Evolutionary conservation across 2,888 invertebrate genomes (phyloP).

Genomic region (Amorpha juglandis): DNA sequence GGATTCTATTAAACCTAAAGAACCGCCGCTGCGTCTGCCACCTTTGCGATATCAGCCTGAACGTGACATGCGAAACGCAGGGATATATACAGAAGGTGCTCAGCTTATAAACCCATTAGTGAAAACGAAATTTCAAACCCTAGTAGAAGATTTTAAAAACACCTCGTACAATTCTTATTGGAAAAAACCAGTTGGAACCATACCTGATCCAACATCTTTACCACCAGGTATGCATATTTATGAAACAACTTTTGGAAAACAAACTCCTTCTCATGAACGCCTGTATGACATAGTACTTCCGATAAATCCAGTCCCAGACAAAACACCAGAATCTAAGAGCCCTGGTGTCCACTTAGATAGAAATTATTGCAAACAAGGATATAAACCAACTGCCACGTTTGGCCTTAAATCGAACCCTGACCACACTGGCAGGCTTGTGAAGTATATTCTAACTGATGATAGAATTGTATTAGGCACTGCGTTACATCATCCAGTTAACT

Average conservation of each 20-base stretch:
- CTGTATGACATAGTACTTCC: slow-evolving; percentile 74
- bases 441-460: slow-evolving; percentile 71
- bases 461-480: slow-evolving; percentile 63
- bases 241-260: slow-evolving; percentile 65
- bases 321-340: slow-evolving; percentile 52
- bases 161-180: slow-evolving; percentile 71
- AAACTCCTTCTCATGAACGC: slow-evolving; percentile 51
- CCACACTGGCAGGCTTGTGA: slow-evolving; percentile 73
- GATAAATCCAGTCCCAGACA: slow-evolving; percentile 60
- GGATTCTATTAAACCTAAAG: slow-evolving; percentile 63
- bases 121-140: slow-evolving; percentile 65
- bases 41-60: slow-evolving; percentile 60
- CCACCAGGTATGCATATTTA: slow-evolving; percentile 63
- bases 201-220: slow-evolving; percentile 65
- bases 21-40: slow-evolving; percentile 54
- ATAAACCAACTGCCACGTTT: slow-evolving; percentile 66
- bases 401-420: slow-evolving; percentile 73
- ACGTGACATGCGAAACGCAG: slow-evolving; percentile 59
- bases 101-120: slow-evolving; percentile 58
- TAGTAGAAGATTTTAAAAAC: slow-evolving; percentile 67
- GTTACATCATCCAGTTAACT: slow-evolving; percentile 59
- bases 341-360: slow-evolving; percentile 57
- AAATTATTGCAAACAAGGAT: slow-evolving; percentile 71
- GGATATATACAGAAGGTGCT: slow-evolving; percentile 52
- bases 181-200: slow-evolving; percentile 59